Evolutionary conservation across 37 sponge, comb jelly and placozoan genomes (phyloP).

Genomic region (Oscarella lobularis): DNA sequence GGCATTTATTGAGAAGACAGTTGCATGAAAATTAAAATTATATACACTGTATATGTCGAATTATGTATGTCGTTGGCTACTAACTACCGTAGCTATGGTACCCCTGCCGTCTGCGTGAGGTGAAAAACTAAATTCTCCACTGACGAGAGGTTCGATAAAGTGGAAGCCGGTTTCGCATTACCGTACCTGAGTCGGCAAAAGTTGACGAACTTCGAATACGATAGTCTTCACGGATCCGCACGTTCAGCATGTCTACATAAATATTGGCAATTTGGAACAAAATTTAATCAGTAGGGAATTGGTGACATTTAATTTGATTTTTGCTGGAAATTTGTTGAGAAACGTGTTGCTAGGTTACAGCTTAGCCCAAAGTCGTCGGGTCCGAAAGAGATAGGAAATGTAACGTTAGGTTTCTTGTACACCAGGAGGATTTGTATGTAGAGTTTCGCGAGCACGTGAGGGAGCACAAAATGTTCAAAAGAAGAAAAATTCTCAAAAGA

Average conservation of each 20-base stretch:
- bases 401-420: no score
- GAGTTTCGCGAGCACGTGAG: constrained; percentile 73
- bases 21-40: no score
- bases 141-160: constrained; percentile 85
- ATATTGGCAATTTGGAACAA: constrained; percentile 39
- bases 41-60: no score
- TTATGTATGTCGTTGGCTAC: no score
- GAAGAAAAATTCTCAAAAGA: constrained; percentile 42
- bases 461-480: constrained; percentile 80
- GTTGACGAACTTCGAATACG: constrained; percentile 22
- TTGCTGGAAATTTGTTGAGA: no score
- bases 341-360: no score
- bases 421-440: constrained; percentile 6
- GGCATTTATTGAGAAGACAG: no score
- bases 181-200: constrained; percentile 37
- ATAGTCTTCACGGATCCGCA: constrained; percentile 79
- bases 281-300: constrained; percentile 61
- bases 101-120: no score
- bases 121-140: no score
- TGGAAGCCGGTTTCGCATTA: constrained; percentile 21
- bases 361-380: constrained; percentile 55
- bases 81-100: no score
- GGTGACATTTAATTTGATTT: constrained; percentile 31
- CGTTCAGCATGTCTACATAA: constrained; percentile 53
- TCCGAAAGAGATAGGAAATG: neutral